Evolutionary conservation across 1,140 invertebrate genomes (phyloP).

Genomic region (Coptotermes formosanus): DNA sequence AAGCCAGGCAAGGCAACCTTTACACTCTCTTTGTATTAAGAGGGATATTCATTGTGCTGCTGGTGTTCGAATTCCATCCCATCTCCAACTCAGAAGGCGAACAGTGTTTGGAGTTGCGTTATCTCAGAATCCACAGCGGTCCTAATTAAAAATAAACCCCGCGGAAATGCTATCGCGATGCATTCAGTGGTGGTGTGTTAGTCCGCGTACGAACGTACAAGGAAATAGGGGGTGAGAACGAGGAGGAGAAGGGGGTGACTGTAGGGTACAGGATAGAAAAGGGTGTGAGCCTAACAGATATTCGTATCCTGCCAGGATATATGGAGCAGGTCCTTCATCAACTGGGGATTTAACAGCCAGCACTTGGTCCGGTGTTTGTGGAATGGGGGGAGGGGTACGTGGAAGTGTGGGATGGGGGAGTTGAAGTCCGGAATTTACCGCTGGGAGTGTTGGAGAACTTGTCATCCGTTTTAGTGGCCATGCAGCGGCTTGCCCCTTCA

Average conservation of each 20-base stretch:
- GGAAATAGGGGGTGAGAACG: slow-evolving; percentile 27
- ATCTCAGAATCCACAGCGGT: slow-evolving; percentile 26
- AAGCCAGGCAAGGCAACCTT: neutral
- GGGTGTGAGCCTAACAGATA: slow-evolving; percentile 14
- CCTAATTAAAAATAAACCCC: slow-evolving; percentile 32
- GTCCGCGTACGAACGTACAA: neutral
- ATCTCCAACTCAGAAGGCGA: slow-evolving; percentile 20
- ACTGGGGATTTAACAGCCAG: slow-evolving; percentile 21
- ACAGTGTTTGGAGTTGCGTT: slow-evolving; percentile 26
- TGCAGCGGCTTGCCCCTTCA: neutral
- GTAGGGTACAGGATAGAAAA: neutral
- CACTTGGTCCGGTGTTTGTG: slow-evolving; percentile 1
- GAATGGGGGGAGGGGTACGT: neutral
- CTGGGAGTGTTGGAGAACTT: neutral
- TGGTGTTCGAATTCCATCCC: neutral
- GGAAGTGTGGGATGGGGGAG: neutral
- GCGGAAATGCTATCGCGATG: slow-evolving; percentile 27
- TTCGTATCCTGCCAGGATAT: slow-evolving; percentile 23
- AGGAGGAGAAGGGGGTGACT: neutral
- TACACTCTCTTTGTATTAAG: neutral
- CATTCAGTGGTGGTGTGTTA: slow-evolving; percentile 4
- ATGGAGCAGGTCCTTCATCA: slow-evolving; percentile 26
- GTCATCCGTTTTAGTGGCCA: slow-evolving; percentile 22
- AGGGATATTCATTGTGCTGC: neutral
- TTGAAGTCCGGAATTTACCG: slow-evolving; percentile 23